These are phyloP conservation scores for Ciconia nigra DNA, from an alignment of 2,797 vertebrate species.

Conservation along the genomic window DNA sequence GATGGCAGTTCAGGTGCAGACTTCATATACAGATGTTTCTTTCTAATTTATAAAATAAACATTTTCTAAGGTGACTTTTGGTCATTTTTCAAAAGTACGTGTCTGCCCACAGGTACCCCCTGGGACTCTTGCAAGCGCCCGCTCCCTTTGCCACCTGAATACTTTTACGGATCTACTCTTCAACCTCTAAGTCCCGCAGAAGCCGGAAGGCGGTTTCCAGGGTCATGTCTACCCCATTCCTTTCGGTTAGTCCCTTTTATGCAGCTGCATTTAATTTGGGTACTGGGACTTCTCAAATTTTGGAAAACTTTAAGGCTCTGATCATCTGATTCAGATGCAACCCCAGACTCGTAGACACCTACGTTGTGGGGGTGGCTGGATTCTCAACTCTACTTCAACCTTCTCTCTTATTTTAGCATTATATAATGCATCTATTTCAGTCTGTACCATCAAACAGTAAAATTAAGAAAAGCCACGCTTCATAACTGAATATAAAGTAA, in stretches of 20 bases:
- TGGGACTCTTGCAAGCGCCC: background rate
- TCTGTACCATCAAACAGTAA: conserved; percentile 12
- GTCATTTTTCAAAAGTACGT: background rate
- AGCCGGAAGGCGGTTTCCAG: background rate
- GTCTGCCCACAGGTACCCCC: background rate
- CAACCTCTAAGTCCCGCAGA: background rate
- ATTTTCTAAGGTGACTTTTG: background rate
- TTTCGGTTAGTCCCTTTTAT: background rate
- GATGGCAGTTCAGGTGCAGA: background rate
- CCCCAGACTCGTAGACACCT: conserved; percentile 8
- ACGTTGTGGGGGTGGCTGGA: conserved; percentile 36
- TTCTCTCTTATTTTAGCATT: conserved; percentile 21
- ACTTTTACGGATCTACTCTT: background rate
- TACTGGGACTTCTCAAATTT: conserved; percentile 1
- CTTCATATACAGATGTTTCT: background rate
- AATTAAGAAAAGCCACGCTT: background rate
- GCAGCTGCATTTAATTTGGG: background rate
- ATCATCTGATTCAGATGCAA: conserved; percentile 24
- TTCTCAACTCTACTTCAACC: conserved; percentile 39
- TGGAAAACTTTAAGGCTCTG: background rate
- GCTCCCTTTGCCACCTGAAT: background rate
- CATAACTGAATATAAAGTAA: background rate
- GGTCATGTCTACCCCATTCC: background rate
- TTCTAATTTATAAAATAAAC: background rate
- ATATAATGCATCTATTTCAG: conserved; percentile 45